Evolutionary conservation across 2,113 vertebrate genomes (phyloP).

Genomic region (Clarias batrachus): DNA sequence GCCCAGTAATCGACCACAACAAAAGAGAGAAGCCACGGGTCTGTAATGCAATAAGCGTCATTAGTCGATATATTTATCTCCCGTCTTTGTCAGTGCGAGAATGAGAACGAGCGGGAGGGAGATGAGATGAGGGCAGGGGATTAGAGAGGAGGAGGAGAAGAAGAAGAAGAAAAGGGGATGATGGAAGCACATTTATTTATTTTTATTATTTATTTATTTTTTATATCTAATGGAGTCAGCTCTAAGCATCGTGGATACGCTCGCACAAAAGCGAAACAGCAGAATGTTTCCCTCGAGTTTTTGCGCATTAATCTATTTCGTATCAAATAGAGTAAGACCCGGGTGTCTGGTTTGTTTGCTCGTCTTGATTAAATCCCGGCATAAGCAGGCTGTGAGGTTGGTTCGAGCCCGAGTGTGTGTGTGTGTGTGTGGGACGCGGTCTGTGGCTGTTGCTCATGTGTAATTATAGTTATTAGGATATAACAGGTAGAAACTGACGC

Average conservation of each 20-base stretch:
- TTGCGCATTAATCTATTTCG: no score
- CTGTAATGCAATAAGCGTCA: conserved; percentile 47
- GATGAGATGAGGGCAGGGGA: background rate
- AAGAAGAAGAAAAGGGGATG: background rate
- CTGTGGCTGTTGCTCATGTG: background rate
- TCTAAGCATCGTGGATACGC: background rate
- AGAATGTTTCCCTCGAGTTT: no score
- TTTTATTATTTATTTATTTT: no score
- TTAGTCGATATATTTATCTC: conserved; percentile 32
- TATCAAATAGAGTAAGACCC: no score
- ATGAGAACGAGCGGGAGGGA: conserved; percentile 9
- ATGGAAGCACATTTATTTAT: background rate
- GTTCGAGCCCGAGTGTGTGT: background rate
- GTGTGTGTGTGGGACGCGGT: background rate
- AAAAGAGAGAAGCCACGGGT: conserved; percentile 22
- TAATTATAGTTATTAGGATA: conserved; percentile 36
- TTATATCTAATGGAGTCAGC: background rate
- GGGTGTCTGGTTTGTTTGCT: no score
- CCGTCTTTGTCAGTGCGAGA: conserved; percentile 35
- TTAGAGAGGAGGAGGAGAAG: background rate
- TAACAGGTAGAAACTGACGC: conserved; percentile 9
- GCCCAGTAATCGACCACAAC: conserved; percentile 38
- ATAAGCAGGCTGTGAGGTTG: background rate
- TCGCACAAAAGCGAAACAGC: no score
- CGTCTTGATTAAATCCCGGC: background rate